These are phyloP conservation scores for Formica selysi DNA, from an alignment of 1,140 invertebrate species.

Conservation along the genomic window DNA sequence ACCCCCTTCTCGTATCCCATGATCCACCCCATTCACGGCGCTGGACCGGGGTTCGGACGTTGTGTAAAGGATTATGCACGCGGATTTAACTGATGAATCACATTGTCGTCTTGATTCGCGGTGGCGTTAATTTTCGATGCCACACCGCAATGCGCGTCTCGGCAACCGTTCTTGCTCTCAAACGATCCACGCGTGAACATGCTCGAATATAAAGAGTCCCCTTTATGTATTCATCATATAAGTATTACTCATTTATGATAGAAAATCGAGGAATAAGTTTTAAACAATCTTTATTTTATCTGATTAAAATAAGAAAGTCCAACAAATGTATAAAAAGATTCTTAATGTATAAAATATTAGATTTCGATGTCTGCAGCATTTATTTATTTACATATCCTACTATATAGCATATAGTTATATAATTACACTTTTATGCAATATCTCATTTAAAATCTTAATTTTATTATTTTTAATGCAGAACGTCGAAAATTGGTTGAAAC, in stretches of 20 bases:
- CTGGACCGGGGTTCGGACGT: constrained; percentile 74
- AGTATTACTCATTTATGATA: constrained; percentile 7
- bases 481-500: background rate
- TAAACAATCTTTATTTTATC: background rate
- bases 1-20: constrained; percentile 25
- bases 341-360: background rate
- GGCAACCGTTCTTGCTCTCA: constrained; percentile 15
- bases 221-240: background rate
- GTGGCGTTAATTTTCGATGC: constrained; percentile 85
- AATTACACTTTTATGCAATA: background rate
- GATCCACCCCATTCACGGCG: constrained; percentile 58
- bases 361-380: background rate
- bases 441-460: background rate
- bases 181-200: constrained; percentile 4
- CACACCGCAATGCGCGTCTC: constrained; percentile 42
- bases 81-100: constrained; percentile 87
- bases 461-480: background rate
- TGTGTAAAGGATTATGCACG: constrained; percentile 87
- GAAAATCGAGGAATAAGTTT: background rate
- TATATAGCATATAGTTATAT: background rate
- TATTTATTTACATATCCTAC: background rate
- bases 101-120: constrained; percentile 87
- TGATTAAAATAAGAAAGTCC: background rate
- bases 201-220: constrained; percentile 32
- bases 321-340: background rate